Evolutionary conservation across 2,888 invertebrate species (phyloP), one percentile per base, ranked within the genome.

Genomic region (Hesperia comma): DNA sequence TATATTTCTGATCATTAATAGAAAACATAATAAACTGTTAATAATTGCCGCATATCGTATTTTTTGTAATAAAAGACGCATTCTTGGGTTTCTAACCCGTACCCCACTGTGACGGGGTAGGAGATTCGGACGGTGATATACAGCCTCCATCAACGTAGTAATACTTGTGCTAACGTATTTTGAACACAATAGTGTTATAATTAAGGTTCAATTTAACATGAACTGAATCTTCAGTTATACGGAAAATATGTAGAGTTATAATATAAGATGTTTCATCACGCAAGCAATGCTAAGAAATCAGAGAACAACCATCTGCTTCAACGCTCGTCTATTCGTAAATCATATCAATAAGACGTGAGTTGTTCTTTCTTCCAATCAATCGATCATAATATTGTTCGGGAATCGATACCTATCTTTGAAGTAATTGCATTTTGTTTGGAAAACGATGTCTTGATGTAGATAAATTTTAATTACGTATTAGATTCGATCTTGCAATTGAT

Each of bases 71-170:
- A 87, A 87, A 89, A 88, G 87, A 83, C 74, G 79, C 84, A 88
- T 88, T 89, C 86, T 81, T 84, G 80, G 77, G 79, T 78, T 74
- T 76, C 75, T 72, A 71, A 61, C 73, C 74, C 74, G 85, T 81
- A 84, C 80, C 90, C 90, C 86, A 88, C 88, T 87, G 90, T 62
- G 90, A 70, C 79, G 81, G 84, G 83, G 83, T 80, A 77, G 81
- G 76, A 75, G 79, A 78, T 77, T 77, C 76, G 75, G 60, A 53
- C 58, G 58, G 53, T 64, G 74, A 74, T 76, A 78, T 76, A 66
- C 54, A 55, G 32, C 43, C 60, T 66, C 19, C 21, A 54, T 33
- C n/a, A 21, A 21, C 19, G 21, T 10, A 6, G 17, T 7, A 6
- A n/a, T 26, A 43, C 10, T 7, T 6, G 26, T 26, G 33, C 10